Conservation (phyloP, 2,888 invertebrate species). For the Odontocerum albicorne region DNA sequence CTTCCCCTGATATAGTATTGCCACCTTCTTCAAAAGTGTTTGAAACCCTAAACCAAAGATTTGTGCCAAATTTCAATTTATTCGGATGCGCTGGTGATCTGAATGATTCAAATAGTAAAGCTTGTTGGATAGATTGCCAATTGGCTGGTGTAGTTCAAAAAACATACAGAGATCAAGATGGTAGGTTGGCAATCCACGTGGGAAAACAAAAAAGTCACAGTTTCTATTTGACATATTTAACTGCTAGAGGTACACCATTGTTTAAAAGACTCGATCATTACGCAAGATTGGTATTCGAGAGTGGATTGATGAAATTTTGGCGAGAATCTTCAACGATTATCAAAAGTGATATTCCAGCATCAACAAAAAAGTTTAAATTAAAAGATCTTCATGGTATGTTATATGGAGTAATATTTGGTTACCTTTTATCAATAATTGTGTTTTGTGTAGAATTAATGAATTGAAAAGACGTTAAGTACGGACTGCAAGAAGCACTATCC, state of each 20-base stretch:
- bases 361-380: constrained; percentile 15
- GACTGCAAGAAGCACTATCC: too few relatives aligned
- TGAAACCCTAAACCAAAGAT: constrained; percentile 45
- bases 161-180: constrained; percentile 47
- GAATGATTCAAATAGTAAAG: constrained; percentile 44
- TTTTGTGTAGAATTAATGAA: constrained; percentile 15
- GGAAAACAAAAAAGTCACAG: constrained; percentile 50
- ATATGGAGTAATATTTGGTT: constrained; percentile 10
- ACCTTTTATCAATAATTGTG: background rate
- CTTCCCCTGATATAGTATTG: constrained; percentile 50
- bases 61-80: constrained; percentile 43
- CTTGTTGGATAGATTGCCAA: constrained; percentile 53
- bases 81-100: constrained; percentile 45
- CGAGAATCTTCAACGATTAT: background rate
- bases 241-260: constrained; percentile 47
- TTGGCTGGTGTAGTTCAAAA: constrained; percentile 46
- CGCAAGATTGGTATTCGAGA: constrained; percentile 46
- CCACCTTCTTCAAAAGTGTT: constrained; percentile 48
- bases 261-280: constrained; percentile 45
- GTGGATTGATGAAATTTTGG: constrained; percentile 52
- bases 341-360: background rate
- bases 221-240: constrained; percentile 46
- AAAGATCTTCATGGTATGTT: constrained; percentile 23
- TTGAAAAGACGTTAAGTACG: background rate
- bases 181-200: constrained; percentile 51